A percentile compares a stretch with the other conserved stretches of the same genome.
Conservation (phyloP, 2,113 vertebrate genomes). For the Semnopithecus entellus region DNA sequence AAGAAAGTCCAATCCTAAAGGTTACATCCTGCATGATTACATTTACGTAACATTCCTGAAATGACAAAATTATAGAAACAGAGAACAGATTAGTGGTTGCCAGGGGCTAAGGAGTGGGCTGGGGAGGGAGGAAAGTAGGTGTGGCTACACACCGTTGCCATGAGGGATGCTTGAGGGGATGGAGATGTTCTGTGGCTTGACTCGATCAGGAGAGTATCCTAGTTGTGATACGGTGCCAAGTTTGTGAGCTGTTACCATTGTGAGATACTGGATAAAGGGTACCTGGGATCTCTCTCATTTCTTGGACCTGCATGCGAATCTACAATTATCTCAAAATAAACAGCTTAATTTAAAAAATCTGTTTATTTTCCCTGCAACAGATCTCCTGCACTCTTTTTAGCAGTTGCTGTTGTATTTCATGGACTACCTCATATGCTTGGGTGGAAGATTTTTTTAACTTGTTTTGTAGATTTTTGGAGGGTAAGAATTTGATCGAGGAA, state of each 20-base stretch:
- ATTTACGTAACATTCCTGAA: not conserved
- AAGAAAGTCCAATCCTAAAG: not conserved
- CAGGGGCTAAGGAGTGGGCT: not conserved
- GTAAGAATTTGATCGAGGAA: not conserved
- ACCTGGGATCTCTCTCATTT: not conserved
- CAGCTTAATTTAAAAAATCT: not conserved
- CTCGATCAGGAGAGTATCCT: fast-evolving
- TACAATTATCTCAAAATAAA: not conserved
- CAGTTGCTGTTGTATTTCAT: not conserved
- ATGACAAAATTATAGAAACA: not conserved
- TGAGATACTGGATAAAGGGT: not conserved
- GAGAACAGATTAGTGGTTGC: not conserved
- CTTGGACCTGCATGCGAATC: not conserved
- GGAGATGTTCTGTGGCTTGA: not conserved
- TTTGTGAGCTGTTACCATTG: not conserved
- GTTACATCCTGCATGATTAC: not conserved
- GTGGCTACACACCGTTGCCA: no score
- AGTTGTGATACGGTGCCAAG: fast-evolving
- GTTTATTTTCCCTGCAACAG: not conserved
- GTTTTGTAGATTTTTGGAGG: not conserved
- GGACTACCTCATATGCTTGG: not conserved
- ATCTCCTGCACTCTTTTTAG: not conserved
- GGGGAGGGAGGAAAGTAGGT: not conserved
- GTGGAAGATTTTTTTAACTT: not conserved
- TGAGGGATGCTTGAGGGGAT: not conserved